Percentiles rank a stretch among this genome's conserved stretches.
Conservation (phyloP, 2,888 invertebrate species). For the Stenurella melanura region DNA sequence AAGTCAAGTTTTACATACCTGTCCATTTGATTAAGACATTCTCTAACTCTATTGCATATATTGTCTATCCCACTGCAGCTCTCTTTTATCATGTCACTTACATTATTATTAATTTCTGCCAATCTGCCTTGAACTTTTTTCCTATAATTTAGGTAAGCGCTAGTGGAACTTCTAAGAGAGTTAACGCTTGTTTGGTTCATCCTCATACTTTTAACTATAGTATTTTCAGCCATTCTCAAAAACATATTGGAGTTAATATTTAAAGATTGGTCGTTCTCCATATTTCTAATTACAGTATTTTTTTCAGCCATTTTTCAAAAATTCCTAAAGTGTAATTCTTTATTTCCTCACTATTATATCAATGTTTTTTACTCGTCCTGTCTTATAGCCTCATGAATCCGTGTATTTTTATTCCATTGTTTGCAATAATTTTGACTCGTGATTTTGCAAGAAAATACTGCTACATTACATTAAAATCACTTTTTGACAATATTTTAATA, state of each 20-base stretch:
- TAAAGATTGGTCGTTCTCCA: neutral
- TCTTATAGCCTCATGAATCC: neutral
- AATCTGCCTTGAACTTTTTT: slow-evolving; percentile 57
- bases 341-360: neutral
- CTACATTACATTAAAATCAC: slow-evolving; percentile 46
- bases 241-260: neutral
- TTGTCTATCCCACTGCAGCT: slow-evolving; percentile 60
- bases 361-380: slow-evolving; percentile 3
- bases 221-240: neutral
- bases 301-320: slow-evolving; percentile 11
- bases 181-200: neutral
- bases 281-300: neutral
- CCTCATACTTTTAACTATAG: neutral
- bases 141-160: slow-evolving; percentile 50
- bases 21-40: slow-evolving; percentile 47
- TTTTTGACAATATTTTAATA: slow-evolving; percentile 48
- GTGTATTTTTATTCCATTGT: slow-evolving; percentile 25
- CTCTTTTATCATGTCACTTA: slow-evolving; percentile 59
- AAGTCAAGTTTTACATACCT: neutral
- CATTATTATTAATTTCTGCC: slow-evolving; percentile 58
- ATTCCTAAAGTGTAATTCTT: neutral
- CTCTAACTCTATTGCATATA: slow-evolving; percentile 61
- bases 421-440: slow-evolving; percentile 47
- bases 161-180: slow-evolving; percentile 30
- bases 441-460: slow-evolving; percentile 49